Evolutionary conservation across 2,113 vertebrate species (phyloP).

Genomic region (Acanthochromis polyacanthus): DNA sequence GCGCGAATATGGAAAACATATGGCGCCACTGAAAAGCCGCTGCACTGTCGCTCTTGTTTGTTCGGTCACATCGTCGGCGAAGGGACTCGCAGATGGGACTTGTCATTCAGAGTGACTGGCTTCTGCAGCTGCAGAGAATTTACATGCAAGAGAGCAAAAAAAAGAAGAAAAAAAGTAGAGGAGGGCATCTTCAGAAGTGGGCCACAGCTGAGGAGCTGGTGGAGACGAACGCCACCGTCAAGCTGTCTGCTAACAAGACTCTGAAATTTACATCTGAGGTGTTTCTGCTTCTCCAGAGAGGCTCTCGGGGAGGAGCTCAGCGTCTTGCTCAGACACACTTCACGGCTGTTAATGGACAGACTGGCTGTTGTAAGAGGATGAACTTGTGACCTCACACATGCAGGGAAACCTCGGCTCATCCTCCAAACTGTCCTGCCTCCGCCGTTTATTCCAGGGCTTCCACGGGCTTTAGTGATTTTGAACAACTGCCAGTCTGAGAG

Average conservation of each 20-base stretch:
- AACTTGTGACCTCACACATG: slow-evolving; percentile 42
- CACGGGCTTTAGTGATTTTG: background rate
- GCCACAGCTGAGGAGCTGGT: slow-evolving; percentile 37
- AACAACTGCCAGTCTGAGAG: background rate
- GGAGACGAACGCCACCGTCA: slow-evolving; percentile 28
- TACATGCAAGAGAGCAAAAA: slow-evolving; percentile 5
- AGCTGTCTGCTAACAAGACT: slow-evolving; percentile 59
- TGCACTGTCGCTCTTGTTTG: slow-evolving; percentile 20
- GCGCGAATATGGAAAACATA: slow-evolving; percentile 49
- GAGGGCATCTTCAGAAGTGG: slow-evolving; percentile 3
- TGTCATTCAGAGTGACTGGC: slow-evolving; percentile 11
- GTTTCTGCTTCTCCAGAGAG: slow-evolving; percentile 30
- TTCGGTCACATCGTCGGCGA: slow-evolving; percentile 25
- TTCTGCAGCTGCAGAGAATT: slow-evolving; percentile 34
- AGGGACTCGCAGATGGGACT: slow-evolving; percentile 53
- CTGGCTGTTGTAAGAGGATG: slow-evolving; percentile 42
- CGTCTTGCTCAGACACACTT: slow-evolving; percentile 20
- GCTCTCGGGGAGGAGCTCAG: slow-evolving; percentile 16
- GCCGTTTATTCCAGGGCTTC: background rate
- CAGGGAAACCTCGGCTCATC: slow-evolving; percentile 4
- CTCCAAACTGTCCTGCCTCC: background rate
- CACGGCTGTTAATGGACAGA: slow-evolving; percentile 44
- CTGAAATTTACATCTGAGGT: slow-evolving; percentile 36
- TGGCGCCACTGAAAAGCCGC: slow-evolving; percentile 11
- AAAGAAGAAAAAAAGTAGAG: background rate